phyloP scores from a whole-genome alignment of 2,888 invertebrate species.

The Dasysyrphus albostriatus region DNA sequence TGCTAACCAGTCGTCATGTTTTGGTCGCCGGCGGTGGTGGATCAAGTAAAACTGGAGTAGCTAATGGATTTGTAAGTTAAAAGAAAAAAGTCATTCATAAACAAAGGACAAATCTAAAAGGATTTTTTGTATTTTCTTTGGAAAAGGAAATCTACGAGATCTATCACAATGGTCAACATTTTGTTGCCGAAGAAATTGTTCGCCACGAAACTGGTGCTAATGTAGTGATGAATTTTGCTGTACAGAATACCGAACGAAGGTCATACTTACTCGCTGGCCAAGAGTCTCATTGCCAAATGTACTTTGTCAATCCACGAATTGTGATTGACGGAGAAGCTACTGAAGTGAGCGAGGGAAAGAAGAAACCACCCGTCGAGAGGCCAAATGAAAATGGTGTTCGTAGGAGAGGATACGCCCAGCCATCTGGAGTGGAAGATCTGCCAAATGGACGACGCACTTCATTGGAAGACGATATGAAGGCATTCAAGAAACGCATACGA shows the following conservation, averaged over 20 bases:
- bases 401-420: constrained; percentile 75
- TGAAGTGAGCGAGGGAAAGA: constrained; percentile 78
- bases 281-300: constrained; percentile 95
- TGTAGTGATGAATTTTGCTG: constrained; percentile 96
- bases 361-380: constrained; percentile 78
- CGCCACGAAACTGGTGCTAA: constrained; percentile 94
- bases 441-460: constrained; percentile 79
- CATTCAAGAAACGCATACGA: constrained; percentile 86
- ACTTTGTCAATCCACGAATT: constrained; percentile 88
- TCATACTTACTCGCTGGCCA: constrained; percentile 94
- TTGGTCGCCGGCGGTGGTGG: constrained; percentile 99
- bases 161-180: constrained; percentile 92
- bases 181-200: constrained; percentile 94
- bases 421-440: constrained; percentile 81
- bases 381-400: constrained; percentile 81
- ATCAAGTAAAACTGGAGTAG: constrained; percentile 97
- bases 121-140: constrained; percentile 66
- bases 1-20: constrained; percentile 95
- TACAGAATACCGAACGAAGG: constrained; percentile 89
- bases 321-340: constrained; percentile 83
- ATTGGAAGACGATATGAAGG: constrained; percentile 78
- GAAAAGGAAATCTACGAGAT: constrained; percentile 96
- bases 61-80: constrained; percentile 96
- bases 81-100: background rate
- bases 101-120: background rate